Percentiles rank a stretch among this genome's conserved stretches.
phyloP scores from a whole-genome alignment of 2,113 vertebrate genomes.

The Jacana jacana region DNA sequence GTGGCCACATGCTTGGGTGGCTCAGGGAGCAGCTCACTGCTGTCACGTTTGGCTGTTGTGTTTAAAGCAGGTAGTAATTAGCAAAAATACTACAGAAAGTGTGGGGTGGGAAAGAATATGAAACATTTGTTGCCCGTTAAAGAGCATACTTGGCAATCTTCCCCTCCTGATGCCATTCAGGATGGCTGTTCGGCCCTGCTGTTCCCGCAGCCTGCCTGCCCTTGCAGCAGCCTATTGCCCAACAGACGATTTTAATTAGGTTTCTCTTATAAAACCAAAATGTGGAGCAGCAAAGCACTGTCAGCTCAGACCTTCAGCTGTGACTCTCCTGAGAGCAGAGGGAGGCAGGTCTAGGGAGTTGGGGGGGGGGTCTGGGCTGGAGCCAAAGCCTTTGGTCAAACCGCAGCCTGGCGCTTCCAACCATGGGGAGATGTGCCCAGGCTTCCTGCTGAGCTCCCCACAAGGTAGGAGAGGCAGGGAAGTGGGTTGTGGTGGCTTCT shows the following conservation, averaged over 20 bases:
- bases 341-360: neutral
- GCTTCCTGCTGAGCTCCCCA: neutral
- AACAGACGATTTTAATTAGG: constrained; percentile 4
- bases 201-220: neutral
- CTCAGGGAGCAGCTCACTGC: neutral
- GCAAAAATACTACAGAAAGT: accelerated
- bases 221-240: neutral
- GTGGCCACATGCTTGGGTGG: accelerated
- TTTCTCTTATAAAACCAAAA: constrained; percentile 25
- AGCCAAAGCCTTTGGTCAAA: neutral
- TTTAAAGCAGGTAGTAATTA: neutral
- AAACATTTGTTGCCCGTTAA: neutral
- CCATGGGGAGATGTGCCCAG: neutral
- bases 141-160: neutral
- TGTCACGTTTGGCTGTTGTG: neutral
- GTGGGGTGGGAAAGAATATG: neutral
- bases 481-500: neutral
- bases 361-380: accelerated
- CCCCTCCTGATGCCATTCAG: neutral
- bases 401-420: neutral
- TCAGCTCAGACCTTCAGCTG: neutral
- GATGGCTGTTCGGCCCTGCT: neutral
- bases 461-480: neutral
- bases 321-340: neutral
- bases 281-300: neutral